Conservation (phyloP, 2,888 invertebrate species). For the Nowickia ferox region DNA sequence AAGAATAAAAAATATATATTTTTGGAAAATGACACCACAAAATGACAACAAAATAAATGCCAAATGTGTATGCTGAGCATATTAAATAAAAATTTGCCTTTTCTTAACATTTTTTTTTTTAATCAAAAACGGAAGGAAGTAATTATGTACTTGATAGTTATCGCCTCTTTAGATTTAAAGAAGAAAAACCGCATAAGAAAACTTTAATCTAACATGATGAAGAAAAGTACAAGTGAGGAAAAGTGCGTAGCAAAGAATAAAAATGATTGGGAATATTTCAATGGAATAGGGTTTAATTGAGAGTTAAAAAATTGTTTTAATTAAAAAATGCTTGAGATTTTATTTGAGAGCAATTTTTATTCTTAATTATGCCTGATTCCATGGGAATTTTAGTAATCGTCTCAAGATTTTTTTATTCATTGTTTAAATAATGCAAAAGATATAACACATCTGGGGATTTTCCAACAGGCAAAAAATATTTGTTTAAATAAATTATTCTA, state of each 20-base stretch:
- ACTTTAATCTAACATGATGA: conserved; percentile 51
- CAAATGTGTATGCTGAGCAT: too few relatives aligned
- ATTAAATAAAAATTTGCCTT: neutral
- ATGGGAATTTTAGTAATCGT: conserved; percentile 35
- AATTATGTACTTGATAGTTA: conserved; percentile 66
- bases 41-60: too few relatives aligned
- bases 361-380: conserved; percentile 16
- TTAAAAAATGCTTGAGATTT: conserved; percentile 35
- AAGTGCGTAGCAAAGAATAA: neutral
- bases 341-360: conserved; percentile 18
- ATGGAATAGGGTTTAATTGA: neutral
- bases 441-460: conserved; percentile 5
- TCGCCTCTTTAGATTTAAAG: conserved; percentile 32
- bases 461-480: neutral
- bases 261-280: conserved; percentile 16
- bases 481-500: neutral
- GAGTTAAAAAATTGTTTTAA: conserved; percentile 5
- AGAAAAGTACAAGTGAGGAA: neutral
- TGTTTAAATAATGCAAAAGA: conserved; percentile 6
- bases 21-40: too few relatives aligned
- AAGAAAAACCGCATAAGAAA: conserved; percentile 23
- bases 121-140: conserved; percentile 62
- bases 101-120: neutral
- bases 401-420: conserved; percentile 2
- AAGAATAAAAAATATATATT: too few relatives aligned